Evolutionary conservation across 2,113 vertebrate species (phyloP).

Genomic region (Coryphaenoides rupestris): DNA sequence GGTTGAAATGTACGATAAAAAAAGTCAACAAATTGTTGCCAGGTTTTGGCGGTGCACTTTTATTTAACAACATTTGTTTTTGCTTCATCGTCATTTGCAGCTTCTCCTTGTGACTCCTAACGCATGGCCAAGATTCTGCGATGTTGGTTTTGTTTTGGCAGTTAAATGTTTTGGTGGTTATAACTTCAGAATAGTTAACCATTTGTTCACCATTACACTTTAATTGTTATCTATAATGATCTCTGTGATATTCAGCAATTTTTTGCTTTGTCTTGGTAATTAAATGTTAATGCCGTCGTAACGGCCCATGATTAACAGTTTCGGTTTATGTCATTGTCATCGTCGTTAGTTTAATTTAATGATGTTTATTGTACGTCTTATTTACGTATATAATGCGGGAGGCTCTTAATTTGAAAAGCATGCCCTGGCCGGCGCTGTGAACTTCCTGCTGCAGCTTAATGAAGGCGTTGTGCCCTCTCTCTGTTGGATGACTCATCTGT

Average conservation of each 20-base stretch:
- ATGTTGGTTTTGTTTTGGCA: neutral
- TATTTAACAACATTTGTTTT: neutral
- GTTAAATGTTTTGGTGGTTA: neutral
- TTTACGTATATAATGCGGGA: constrained; percentile 17
- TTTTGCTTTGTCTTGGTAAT: neutral
- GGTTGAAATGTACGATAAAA: too few relatives aligned
- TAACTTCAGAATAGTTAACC: neutral
- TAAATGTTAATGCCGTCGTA: neutral
- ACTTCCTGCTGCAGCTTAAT: constrained; percentile 44
- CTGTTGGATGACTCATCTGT: constrained; percentile 47
- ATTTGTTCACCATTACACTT: neutral
- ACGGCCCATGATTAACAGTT: neutral
- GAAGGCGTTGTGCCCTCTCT: constrained; percentile 42
- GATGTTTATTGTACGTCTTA: neutral
- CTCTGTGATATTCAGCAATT: neutral
- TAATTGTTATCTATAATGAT: neutral
- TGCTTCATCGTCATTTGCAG: neutral
- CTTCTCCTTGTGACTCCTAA: neutral
- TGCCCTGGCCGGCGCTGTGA: constrained; percentile 28
- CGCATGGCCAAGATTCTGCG: neutral
- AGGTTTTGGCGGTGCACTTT: neutral
- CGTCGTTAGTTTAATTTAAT: neutral
- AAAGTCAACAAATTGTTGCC: constrained; percentile 49
- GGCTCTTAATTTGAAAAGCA: constrained; percentile 9
- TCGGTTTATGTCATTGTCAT: neutral